phyloP scores from a whole-genome alignment of 2,888 invertebrate genomes.

The Physocephala rufipes region DNA sequence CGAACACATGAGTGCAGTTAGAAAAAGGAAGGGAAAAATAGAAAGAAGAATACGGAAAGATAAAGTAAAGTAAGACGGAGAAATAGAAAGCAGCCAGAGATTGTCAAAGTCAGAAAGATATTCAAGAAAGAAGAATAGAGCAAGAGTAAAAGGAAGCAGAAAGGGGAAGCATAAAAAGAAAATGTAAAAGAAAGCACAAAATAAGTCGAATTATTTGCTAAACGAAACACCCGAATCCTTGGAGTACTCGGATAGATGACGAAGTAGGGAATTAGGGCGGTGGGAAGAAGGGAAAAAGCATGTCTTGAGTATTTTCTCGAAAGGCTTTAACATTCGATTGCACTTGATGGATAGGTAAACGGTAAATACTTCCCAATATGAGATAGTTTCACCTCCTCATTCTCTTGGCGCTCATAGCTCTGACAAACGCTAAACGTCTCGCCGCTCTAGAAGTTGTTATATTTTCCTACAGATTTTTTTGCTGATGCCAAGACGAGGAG shows the following conservation, averaged over 20 bases:
- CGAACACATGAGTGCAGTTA: not conserved
- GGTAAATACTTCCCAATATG: too few relatives aligned
- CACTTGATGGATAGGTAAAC: not conserved
- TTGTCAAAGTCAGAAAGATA: too few relatives aligned
- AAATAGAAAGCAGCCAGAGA: too few relatives aligned
- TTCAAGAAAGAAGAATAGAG: too few relatives aligned
- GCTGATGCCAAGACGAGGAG: constrained; percentile 2
- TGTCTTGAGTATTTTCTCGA: too few relatives aligned
- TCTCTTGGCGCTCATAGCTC: too few relatives aligned
- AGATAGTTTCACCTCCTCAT: too few relatives aligned
- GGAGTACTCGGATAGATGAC: too few relatives aligned
- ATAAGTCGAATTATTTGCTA: constrained; percentile 21
- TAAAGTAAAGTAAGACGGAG: too few relatives aligned
- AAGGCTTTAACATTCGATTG: too few relatives aligned
- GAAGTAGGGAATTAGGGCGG: not conserved
- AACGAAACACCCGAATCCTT: constrained; percentile 1
- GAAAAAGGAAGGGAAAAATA: not conserved
- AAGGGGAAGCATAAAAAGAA: not conserved
- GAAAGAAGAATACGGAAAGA: not conserved
- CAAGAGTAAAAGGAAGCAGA: not conserved
- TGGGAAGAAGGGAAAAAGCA: too few relatives aligned
- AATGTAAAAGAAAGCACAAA: too few relatives aligned
- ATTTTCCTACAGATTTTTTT: constrained; percentile 18
- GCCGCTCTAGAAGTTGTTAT: constrained; percentile 13
- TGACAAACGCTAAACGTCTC: constrained; percentile 26